These are phyloP conservation scores for Dendroctonus valens DNA, from an alignment of 1,140 invertebrate species.

Conservation along the genomic window DNA sequence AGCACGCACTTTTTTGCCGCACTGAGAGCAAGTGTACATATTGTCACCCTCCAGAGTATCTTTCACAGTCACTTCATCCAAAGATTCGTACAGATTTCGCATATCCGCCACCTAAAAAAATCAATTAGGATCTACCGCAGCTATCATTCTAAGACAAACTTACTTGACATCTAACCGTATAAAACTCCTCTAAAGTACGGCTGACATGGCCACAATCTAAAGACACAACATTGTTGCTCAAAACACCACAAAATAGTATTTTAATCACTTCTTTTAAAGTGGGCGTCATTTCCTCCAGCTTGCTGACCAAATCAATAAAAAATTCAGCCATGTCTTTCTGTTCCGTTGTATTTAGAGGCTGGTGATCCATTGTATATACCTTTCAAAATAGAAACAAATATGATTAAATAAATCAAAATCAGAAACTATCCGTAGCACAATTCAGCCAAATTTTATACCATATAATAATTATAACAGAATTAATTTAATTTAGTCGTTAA, in stretches of 20 bases:
- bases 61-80: constrained; percentile 94
- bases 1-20: constrained; percentile 89
- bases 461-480: constrained; percentile 50
- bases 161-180: constrained; percentile 78
- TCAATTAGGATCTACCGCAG: neutral
- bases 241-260: constrained; percentile 85
- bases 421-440: too few relatives aligned
- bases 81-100: constrained; percentile 90
- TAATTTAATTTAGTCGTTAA: too few relatives aligned
- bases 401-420: too few relatives aligned
- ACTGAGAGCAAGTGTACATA: constrained; percentile 96
- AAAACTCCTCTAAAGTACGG: constrained; percentile 92
- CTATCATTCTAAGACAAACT: neutral
- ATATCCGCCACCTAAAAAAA: constrained; percentile 79
- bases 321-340: constrained; percentile 99
- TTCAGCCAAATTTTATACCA: too few relatives aligned
- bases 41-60: constrained; percentile 96
- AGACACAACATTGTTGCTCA: constrained; percentile 94
- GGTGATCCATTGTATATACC: constrained; percentile 95
- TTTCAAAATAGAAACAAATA: constrained; percentile 46
- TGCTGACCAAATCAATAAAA: constrained; percentile 94
- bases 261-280: constrained; percentile 89
- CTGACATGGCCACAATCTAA: constrained; percentile 93
- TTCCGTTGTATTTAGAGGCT: constrained; percentile 92
- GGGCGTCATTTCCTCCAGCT: constrained; percentile 93